phyloP scores from a whole-genome alignment of 1,140 invertebrate species.

The Olivierus martensii region DNA sequence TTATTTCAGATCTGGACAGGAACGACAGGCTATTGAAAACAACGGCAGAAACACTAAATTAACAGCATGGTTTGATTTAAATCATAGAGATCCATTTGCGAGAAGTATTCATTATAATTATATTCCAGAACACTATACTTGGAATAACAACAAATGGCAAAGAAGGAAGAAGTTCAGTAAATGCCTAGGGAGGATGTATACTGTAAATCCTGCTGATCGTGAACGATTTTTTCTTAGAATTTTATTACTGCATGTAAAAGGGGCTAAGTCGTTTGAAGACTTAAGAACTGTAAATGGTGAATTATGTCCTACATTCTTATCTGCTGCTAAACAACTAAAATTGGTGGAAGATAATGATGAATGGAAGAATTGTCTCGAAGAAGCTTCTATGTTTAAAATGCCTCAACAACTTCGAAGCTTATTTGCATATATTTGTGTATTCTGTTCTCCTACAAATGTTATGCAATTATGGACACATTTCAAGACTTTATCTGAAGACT shows the following conservation, averaged over 20 bases:
- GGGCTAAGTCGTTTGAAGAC: conserved; percentile 17
- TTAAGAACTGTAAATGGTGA: conserved; percentile 13
- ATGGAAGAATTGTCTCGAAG: no score
- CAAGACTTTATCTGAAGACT: no score
- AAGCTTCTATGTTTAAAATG: background rate
- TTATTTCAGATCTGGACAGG: conserved; percentile 14
- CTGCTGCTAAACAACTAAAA: background rate
- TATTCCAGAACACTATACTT: conserved; percentile 20
- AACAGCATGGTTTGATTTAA: conserved; percentile 14
- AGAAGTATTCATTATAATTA: conserved; percentile 15
- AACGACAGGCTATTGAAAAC: conserved; percentile 2
- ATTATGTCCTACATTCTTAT: background rate
- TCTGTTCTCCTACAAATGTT: background rate
- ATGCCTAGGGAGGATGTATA: conserved; percentile 19
- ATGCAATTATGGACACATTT: background rate
- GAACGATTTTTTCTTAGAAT: conserved; percentile 21
- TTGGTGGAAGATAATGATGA: background rate
- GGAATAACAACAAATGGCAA: background rate
- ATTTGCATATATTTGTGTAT: conserved; percentile 1
- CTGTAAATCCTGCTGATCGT: conserved; percentile 9
- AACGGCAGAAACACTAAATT: conserved; percentile 2
- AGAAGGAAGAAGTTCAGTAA: background rate
- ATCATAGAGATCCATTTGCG: conserved; percentile 13
- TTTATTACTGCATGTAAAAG: conserved; percentile 17
- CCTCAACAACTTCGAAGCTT: background rate